Conservation (phyloP, 2,888 invertebrate genomes). For the Pandemis corylana region DNA sequence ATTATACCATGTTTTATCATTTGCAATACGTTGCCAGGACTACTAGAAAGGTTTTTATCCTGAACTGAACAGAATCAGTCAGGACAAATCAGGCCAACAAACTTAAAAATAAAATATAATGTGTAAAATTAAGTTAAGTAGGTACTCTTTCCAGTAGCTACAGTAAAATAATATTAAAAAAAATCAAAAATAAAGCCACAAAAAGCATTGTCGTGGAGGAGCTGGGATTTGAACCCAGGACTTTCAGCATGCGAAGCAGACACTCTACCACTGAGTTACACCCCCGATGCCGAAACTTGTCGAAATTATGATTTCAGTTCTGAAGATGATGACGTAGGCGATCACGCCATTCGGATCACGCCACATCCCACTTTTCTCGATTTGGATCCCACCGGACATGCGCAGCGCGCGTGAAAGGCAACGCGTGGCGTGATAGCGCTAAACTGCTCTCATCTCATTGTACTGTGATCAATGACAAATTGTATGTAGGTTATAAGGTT, state of each 20-base stretch:
- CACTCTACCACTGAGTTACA: constrained; percentile 83
- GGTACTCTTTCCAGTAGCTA: neutral
- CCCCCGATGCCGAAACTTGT: constrained; percentile 54
- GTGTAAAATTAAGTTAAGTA: no score
- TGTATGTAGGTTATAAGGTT: neutral
- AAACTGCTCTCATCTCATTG: constrained; percentile 12
- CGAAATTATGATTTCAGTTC: constrained; percentile 45
- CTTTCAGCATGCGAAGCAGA: constrained; percentile 82
- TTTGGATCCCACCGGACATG: constrained; percentile 40
- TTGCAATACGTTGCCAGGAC: no score
- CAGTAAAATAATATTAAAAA: neutral
- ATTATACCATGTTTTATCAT: no score
- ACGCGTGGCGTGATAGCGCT: constrained; percentile 21
- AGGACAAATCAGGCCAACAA: no score
- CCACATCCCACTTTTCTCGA: constrained; percentile 42
- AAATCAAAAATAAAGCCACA: constrained; percentile 7
- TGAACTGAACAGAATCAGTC: no score
- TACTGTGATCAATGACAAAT: constrained; percentile 19
- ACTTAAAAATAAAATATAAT: no score
- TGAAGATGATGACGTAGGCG: constrained; percentile 13
- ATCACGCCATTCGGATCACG: constrained; percentile 45
- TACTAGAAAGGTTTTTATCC: no score
- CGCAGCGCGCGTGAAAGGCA: constrained; percentile 42
- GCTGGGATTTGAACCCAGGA: constrained; percentile 84
- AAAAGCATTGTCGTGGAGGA: constrained; percentile 62